Conservation (phyloP, 2,888 invertebrate species). For the Falcaria lacertinaria region DNA sequence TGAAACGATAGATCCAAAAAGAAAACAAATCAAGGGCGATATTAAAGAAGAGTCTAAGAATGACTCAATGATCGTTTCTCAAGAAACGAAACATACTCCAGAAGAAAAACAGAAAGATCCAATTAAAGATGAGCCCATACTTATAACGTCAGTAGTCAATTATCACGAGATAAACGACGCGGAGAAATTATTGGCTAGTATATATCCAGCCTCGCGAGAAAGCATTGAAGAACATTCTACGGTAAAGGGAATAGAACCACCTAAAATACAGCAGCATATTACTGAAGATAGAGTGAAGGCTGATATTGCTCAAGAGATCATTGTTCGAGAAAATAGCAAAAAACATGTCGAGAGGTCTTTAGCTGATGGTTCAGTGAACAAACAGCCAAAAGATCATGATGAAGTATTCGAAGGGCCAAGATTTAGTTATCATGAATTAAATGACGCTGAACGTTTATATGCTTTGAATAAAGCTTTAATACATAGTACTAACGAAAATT, state of each 20-base stretch:
- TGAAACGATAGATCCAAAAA: too few relatives aligned
- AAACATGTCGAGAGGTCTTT: conserved; percentile 7
- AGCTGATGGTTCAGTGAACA: conserved; percentile 3
- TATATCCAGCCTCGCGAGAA: conserved; percentile 21
- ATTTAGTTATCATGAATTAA: conserved; percentile 42
- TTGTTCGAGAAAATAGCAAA: background rate
- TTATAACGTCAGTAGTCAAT: conserved; percentile 16
- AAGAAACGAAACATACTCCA: too few relatives aligned
- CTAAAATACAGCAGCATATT: background rate
- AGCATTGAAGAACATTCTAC: conserved; percentile 16
- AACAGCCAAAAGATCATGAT: too few relatives aligned
- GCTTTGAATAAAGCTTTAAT: conserved; percentile 15
- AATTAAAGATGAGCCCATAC: conserved; percentile 2
- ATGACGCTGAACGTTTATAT: conserved; percentile 43
- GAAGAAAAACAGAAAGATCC: background rate
- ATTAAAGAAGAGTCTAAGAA: background rate
- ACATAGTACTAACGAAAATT: conserved; percentile 3
- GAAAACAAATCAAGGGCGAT: background rate
- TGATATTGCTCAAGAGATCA: background rate
- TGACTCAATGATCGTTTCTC: background rate
- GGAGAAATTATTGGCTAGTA: conserved; percentile 30
- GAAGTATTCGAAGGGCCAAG: conserved; percentile 38
- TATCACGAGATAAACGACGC: conserved; percentile 39
- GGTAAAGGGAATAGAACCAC: conserved; percentile 5
- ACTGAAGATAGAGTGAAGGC: background rate